Conservation (phyloP, 2,888 invertebrate species). For the Euplagia quadripunctaria region DNA sequence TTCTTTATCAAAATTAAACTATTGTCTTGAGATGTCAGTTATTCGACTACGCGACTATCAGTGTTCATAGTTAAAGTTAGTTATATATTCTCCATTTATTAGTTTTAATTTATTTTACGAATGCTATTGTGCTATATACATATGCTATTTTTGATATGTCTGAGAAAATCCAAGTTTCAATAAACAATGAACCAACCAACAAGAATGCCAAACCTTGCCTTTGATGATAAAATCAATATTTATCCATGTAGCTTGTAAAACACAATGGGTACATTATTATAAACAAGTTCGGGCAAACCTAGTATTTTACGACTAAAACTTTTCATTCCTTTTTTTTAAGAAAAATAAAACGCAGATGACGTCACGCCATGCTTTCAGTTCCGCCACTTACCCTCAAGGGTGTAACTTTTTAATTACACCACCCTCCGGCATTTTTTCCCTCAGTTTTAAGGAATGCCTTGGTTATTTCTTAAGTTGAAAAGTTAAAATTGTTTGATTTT, state of each 20-base stretch:
- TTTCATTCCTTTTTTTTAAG: conserved; percentile 44
- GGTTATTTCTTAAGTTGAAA: conserved; percentile 42
- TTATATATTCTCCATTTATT: too few species aligned
- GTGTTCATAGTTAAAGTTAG: too few species aligned
- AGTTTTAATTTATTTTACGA: too few species aligned
- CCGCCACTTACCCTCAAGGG: conserved; percentile 46
- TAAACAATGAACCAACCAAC: too few species aligned
- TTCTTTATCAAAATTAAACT: too few species aligned
- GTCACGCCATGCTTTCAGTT: conserved; percentile 37
- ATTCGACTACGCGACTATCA: too few species aligned
- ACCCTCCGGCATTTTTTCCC: conserved; percentile 37
- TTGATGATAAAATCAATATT: not conserved
- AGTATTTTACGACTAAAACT: conserved; percentile 47
- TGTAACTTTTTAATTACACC: conserved; percentile 56
- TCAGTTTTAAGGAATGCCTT: conserved; percentile 39
- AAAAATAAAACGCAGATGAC: conserved; percentile 54
- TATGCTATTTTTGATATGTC: too few species aligned
- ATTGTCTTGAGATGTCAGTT: too few species aligned
- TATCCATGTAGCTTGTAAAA: not conserved
- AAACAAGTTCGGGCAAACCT: conserved; percentile 40
- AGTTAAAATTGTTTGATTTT: conserved; percentile 47
- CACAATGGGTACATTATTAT: conserved; percentile 14
- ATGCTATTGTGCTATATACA: too few species aligned
- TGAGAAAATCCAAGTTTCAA: too few species aligned
- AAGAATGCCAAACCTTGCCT: not conserved